These are phyloP conservation scores for Cantharis rufa DNA, from an alignment of 2,888 invertebrate species.

Conservation along the genomic window DNA sequence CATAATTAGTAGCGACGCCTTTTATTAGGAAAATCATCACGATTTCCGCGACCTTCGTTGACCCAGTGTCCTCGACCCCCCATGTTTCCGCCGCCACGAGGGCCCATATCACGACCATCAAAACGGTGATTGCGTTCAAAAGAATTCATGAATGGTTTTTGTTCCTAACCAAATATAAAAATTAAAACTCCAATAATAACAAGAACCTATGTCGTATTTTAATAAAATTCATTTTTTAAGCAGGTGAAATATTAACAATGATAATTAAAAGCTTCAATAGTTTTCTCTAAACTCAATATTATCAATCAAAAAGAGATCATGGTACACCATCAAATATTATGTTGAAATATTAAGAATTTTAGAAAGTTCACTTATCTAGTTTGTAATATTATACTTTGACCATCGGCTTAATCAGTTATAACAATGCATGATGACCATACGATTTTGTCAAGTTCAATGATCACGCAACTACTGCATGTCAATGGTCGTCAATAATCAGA, in stretches of 20 bases:
- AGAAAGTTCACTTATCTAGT: background rate
- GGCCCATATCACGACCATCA: conserved; percentile 29
- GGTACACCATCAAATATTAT: background rate
- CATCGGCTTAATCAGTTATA: background rate
- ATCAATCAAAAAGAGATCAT: background rate
- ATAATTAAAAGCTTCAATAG: background rate
- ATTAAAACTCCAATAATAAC: conserved; percentile 1
- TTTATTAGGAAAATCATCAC: conserved; percentile 40
- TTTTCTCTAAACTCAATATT: background rate
- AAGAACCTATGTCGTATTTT: background rate
- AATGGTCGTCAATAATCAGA: too few species aligned
- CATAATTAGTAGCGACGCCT: conserved; percentile 40
- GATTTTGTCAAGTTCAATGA: too few species aligned
- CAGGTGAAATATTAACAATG: background rate
- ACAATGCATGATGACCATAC: too few species aligned
- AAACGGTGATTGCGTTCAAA: conserved; percentile 34
- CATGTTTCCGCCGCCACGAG: conserved; percentile 32
- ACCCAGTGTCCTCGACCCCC: conserved; percentile 39
- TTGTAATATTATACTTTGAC: background rate
- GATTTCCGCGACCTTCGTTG: conserved; percentile 36
- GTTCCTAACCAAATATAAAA: conserved; percentile 28
- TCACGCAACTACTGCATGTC: too few species aligned
- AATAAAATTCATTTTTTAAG: background rate
- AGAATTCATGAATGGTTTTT: conserved; percentile 35
- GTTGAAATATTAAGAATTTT: background rate